phyloP scores from a whole-genome alignment of 2,888 invertebrate genomes.

The Malachius bipustulatus region DNA sequence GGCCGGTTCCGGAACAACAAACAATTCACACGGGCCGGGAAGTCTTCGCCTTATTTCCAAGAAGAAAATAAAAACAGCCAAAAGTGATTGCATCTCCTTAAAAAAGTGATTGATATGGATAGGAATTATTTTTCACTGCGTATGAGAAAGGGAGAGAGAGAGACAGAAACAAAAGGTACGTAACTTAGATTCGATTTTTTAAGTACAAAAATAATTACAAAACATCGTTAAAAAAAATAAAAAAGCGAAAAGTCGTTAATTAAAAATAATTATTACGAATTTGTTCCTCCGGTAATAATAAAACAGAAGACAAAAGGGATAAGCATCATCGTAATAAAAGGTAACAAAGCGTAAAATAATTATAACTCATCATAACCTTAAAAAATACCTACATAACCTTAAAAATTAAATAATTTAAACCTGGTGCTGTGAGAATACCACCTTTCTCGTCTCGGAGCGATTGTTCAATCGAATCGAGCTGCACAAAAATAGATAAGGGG shows the following conservation, averaged over 20 bases:
- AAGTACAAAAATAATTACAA: not conserved
- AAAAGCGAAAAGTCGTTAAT: constrained; percentile 21
- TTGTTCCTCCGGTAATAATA: too few species aligned
- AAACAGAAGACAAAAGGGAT: not conserved
- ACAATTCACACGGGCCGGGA: too few species aligned
- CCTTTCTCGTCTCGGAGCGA: constrained; percentile 10
- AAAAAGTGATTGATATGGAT: constrained; percentile 26
- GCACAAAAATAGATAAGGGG: too few species aligned
- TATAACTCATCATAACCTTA: constrained; percentile 11
- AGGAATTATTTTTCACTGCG: constrained; percentile 9
- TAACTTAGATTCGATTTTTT: not conserved
- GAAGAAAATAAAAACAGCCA: constrained; percentile 20
- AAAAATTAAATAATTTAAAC: constrained; percentile 13
- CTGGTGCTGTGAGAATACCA: constrained; percentile 12
- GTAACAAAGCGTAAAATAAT: not conserved
- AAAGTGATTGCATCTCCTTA: constrained; percentile 25
- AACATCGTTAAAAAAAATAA: constrained; percentile 18
- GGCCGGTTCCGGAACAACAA: too few species aligned
- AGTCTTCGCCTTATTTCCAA: too few species aligned
- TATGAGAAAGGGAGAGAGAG: constrained; percentile 2
- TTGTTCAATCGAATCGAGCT: too few species aligned
- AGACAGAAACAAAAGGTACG: not conserved
- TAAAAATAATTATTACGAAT: constrained; percentile 5
- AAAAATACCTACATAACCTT: constrained; percentile 6
- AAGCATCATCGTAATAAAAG: not conserved